Evolutionary conservation across 2,797 vertebrate species (phyloP).

Genomic region (Octomys mimax): DNA sequence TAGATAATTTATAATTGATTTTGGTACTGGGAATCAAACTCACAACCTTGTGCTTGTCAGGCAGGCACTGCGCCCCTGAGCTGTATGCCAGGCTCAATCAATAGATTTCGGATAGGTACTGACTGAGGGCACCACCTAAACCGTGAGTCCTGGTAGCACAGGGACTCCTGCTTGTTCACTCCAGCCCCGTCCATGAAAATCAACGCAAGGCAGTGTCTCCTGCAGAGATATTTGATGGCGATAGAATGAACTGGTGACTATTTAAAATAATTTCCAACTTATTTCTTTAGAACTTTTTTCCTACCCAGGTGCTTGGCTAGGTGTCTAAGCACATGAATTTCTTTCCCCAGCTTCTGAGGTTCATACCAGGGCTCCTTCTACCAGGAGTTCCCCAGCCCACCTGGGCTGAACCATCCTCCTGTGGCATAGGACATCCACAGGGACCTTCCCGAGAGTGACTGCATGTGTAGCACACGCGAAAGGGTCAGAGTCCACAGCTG

Average conservation of each 20-base stretch:
- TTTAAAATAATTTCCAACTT: background rate
- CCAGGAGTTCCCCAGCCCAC: background rate
- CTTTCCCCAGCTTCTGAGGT: background rate
- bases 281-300: background rate
- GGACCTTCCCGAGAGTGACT: too few relatives aligned
- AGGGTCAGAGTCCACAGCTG: background rate
- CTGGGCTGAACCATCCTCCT: background rate
- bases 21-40: too few relatives aligned
- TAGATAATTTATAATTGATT: too few relatives aligned
- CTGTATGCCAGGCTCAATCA: background rate
- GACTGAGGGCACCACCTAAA: too few relatives aligned
- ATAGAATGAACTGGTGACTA: background rate
- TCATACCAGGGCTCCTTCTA: background rate
- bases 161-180: background rate
- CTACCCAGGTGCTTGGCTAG: background rate
- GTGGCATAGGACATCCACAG: background rate
- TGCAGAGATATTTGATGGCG: background rate
- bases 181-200: accelerated
- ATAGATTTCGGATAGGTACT: background rate
- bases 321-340: background rate
- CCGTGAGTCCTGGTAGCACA: accelerated
- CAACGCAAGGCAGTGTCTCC: background rate
- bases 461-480: accelerated
- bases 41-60: too few relatives aligned
- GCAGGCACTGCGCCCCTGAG: too few relatives aligned